Evolutionary conservation across 2,113 vertebrate species (phyloP), one percentile per base, ranked within the genome.

Genomic region (Atherinomorus stipes): DNA sequence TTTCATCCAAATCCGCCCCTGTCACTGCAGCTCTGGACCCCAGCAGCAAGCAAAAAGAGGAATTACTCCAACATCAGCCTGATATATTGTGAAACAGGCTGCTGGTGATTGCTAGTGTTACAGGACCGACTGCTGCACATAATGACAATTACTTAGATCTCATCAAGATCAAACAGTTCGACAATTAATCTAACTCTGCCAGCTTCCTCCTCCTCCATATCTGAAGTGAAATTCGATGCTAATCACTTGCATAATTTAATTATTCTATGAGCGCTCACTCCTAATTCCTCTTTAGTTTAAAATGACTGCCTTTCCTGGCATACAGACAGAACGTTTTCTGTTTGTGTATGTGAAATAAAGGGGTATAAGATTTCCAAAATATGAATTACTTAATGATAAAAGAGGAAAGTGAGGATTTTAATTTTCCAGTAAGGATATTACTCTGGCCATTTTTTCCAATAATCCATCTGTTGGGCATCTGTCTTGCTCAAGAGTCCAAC

Each of bases 391-490:
- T 47, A 47, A 51, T 74, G 72, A 82, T 70, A 62, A 72, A 74
- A 67, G 61, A 49, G 59, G 51, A 69, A 52, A 57, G 65, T 76
- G 69, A 19, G 74, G 45, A 63, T 44, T 62, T 68, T 65, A 54
- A 78, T 64, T 80, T 42, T 66, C 64, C 53, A 76, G 80, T 47
- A 75, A 68, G 19, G 38, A 59, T 59, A 78, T 76, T 70, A 47
- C n/a, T 78, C 76, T 71, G 52, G 57, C 21, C 19, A 9, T 25
- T 76, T 82, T 85, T 52, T 19, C 50, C 61, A 58, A 28, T 70
- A 54, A 74, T 80, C 74, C 84, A 79, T 88, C 84, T 82, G 75
- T 63, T 50, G 77, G 25, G 68, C 72, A 68, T 84, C 85, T 75
- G 86, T 63, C 68, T 78, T 22, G 18, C 47, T 69, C 23, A 16